Conservation (phyloP, 2,888 invertebrate species). For the Tyria jacobaeae region DNA sequence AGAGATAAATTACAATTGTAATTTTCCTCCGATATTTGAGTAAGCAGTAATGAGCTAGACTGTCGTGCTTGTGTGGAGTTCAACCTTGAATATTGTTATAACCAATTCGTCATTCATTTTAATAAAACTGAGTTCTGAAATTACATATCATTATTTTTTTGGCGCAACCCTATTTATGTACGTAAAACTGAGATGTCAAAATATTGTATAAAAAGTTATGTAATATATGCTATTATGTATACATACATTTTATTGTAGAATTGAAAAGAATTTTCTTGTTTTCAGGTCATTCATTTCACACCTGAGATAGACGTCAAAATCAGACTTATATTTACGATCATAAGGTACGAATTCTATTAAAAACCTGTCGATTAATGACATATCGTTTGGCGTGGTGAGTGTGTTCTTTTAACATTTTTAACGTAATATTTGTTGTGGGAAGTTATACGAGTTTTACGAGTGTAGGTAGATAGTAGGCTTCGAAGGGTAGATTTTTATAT, state of each 20-base stretch:
- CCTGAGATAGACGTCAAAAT: slow-evolving; percentile 46
- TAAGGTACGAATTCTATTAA: slow-evolving; percentile 57
- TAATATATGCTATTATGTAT: neutral
- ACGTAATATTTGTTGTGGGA: too few species aligned
- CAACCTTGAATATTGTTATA: neutral
- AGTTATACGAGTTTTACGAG: too few species aligned
- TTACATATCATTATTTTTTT: neutral
- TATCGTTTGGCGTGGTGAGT: slow-evolving; percentile 22
- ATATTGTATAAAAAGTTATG: neutral
- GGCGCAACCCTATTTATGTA: neutral
- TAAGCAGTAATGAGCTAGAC: too few species aligned
- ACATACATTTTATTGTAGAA: neutral
- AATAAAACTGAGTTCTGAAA: too few species aligned
- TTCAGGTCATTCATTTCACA: slow-evolving; percentile 25
- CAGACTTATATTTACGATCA: slow-evolving; percentile 60
- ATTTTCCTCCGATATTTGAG: too few species aligned
- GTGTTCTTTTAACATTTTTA: neutral
- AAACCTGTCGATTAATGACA: slow-evolving; percentile 28
- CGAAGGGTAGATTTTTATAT: too few species aligned
- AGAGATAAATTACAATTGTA: too few species aligned
- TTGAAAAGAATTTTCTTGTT: slow-evolving; percentile 5
- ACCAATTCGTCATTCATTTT: neutral
- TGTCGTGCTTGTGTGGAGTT: neutral
- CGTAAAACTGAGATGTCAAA: neutral
- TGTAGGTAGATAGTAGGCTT: too few species aligned